phyloP scores from a whole-genome alignment of 1,140 invertebrate species.

The Choristoneura fumiferana region DNA sequence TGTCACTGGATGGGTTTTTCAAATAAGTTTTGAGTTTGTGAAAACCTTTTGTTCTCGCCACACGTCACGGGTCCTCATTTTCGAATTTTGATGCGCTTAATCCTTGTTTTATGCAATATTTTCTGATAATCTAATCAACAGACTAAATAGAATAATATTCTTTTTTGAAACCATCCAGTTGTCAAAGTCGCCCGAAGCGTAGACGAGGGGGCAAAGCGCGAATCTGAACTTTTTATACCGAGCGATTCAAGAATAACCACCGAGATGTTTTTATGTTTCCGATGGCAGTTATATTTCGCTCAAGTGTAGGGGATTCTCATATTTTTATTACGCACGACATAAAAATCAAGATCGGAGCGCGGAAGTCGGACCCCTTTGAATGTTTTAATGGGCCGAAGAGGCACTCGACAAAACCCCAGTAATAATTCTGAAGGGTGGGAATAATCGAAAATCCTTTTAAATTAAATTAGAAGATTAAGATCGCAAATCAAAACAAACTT shows the following conservation, averaged over 20 bases:
- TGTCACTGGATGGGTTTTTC: no score
- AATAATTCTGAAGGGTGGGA: not conserved
- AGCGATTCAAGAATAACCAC: conserved; percentile 26
- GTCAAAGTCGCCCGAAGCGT: conserved; percentile 5
- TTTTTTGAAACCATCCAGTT: not conserved
- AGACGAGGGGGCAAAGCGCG: not conserved
- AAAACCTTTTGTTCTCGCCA: no score
- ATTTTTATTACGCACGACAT: conserved; percentile 54
- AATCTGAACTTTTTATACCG: conserved; percentile 6
- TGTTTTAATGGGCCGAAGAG: conserved; percentile 32
- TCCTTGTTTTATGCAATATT: no score
- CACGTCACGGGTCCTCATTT: no score
- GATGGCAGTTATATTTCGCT: conserved; percentile 49
- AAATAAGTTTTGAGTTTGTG: no score
- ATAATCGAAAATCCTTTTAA: not conserved
- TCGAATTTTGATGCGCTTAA: no score
- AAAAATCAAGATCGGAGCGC: conserved; percentile 40
- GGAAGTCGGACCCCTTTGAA: conserved; percentile 26
- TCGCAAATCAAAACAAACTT: conserved; percentile 5
- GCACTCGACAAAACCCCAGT: conserved; percentile 17
- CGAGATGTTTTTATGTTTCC: conserved; percentile 58
- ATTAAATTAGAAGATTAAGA: not conserved
- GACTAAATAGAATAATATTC: no score
- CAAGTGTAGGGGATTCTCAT: conserved; percentile 52
- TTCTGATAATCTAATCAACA: no score